Evolutionary conservation across 2,888 invertebrate genomes (phyloP), one percentile per base, ranked within the genome.

Genomic region (Phlogophora meticulosa): DNA sequence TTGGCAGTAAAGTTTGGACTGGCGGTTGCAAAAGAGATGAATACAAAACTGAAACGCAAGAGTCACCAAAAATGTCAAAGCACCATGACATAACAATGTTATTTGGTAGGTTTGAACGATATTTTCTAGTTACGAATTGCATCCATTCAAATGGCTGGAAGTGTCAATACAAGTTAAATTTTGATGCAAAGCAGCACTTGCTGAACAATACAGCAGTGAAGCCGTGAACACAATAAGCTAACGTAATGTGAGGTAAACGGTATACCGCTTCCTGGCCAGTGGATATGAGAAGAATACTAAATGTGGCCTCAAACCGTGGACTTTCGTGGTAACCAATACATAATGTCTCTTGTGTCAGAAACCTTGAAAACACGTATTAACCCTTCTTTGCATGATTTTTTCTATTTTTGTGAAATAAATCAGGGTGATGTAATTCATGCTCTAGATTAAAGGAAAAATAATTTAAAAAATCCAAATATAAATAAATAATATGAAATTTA

Each of bases 221-320:
- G 71, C 58, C 49, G 58, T 70, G 87, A 88, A 91, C 87, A 92
- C 90, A 92, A 92, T 91, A 90, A 90, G 89, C 89, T 81, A 90
- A 88, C 89, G 90, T 90, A 91, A 92, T 89, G 89, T 90, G 89
- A 92, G 88, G 91, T 92, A 93, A 93, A 92, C 90, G 91, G 91
- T 92, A 90, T 84, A 88, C 84, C 83, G 85, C 82, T 93, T 94
- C 91, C 92, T 92, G 90, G 83, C 81, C 82, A 75, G 65, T 83
- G 72, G 81, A 84, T 89, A 87, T 86, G 87, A 84, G 66, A 68
- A 85, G 91, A 92, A 93, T 92, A 90, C 85, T 88, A 92, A 93
- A 82, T 84, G 80, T 82, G 86, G 67, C 87, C 88, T 87, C 83
- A 86, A 88, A 86, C 70, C 67, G 76, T 80, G 57, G 66, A 76